Evolutionary conservation across 2,113 vertebrate genomes (phyloP).

Genomic region (Neoarius graeffei): DNA sequence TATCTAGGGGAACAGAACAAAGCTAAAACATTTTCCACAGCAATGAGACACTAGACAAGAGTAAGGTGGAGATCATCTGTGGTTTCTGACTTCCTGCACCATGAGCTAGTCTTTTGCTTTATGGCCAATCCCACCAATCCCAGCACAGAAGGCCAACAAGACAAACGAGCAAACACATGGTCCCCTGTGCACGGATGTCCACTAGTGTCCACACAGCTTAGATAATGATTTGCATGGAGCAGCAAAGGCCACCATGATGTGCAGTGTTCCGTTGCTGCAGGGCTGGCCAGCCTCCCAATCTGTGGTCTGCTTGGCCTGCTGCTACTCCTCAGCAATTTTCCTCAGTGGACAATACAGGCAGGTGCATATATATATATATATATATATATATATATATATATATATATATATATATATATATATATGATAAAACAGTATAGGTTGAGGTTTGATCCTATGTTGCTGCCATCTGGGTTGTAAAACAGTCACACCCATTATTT

Average conservation of each 20-base stretch:
- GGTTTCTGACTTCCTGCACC: neutral
- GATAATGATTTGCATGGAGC: conserved; percentile 58
- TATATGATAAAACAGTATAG: neutral
- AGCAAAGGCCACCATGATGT: conserved; percentile 65
- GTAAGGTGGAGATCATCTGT: neutral
- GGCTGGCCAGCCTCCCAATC: conserved; percentile 71
- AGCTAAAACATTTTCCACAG: conserved; percentile 19
- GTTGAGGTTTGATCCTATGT: neutral
- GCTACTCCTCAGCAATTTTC: conserved; percentile 2
- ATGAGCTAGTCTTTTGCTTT: neutral
- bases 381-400: too few species aligned
- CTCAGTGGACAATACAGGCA: conserved; percentile 18
- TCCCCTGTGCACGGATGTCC: conserved; percentile 29
- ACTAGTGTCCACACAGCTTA: conserved; percentile 55
- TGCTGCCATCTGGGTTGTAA: conserved; percentile 26
- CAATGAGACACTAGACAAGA: neutral
- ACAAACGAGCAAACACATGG: conserved; percentile 24
- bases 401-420: too few species aligned
- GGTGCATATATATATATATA: too few species aligned
- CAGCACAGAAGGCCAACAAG: neutral
- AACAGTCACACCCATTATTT: conserved; percentile 44
- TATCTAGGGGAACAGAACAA: conserved; percentile 10
- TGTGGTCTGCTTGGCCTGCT: conserved; percentile 41
- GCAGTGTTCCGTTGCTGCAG: conserved; percentile 68
- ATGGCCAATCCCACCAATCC: neutral